Evolutionary conservation across 1,140 invertebrate species (phyloP), one percentile per base, ranked within the genome.

Genomic region (Cardiocondyla obscurior): DNA sequence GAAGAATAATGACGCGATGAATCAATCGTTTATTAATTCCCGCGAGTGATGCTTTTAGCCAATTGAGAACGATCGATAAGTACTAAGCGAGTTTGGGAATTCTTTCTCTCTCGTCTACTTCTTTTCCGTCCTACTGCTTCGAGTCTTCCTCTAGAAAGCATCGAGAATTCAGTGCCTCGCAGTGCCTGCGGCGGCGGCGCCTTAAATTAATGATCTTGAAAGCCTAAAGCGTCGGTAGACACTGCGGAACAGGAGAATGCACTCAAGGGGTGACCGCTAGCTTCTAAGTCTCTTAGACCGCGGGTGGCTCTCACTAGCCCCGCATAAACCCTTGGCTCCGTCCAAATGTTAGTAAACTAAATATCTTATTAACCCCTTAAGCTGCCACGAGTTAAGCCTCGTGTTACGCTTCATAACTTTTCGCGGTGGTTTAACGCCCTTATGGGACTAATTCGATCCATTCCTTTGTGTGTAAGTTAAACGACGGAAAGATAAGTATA

Each of bases 201-300:
- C 90, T 92, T 94, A 93, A 93, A 94, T 94, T 94, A 94, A 94
- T 94, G 93, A 93, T 93, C 92, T 92, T 92, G 91, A 93, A 94
- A 93, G 92, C 92, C 91, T 91, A 92, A 89, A 93, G 92, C 92
- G 92, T 92, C 89, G 87, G 88, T 89, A 93, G 91, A 92, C 91
- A 91, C 88, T 90, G 86, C 83, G 86, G 90, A 93, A 94, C 93
- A 94, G 92, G 92, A 92, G 93, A 94, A 94, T 94, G 93, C 93
- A 94, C 93, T 94, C 92, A 93, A 90, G 92, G 92, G 91, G 92
- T 93, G 92, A 94, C 93, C 92, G 90, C 93, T 88, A 91, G 90
- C 89, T 92, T 90, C 92, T 94, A 93, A 94, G 93, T 93, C 92
- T 92, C 92, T 91, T 93, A 93, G 90, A 93, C 92, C 92, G 90